Percentiles rank a stretch among this genome's conserved stretches.
Conservation (phyloP, 2,113 vertebrate genomes). For the Hippoglossus stenolepis region DNA sequence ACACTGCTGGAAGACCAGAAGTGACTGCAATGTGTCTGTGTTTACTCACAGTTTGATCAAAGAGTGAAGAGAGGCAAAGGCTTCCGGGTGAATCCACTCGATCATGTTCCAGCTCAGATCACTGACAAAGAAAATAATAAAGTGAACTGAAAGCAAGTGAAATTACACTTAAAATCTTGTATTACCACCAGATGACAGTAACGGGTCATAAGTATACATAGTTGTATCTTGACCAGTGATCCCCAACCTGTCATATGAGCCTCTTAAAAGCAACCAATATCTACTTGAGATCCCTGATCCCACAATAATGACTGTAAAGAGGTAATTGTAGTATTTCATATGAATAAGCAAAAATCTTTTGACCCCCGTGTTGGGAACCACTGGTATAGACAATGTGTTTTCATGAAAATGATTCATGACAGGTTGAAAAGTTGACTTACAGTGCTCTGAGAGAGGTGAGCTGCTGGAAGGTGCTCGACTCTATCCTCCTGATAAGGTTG, state of each 20-base stretch:
- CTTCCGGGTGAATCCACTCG: conserved; percentile 89
- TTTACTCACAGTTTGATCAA: conserved; percentile 93
- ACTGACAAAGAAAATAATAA: conserved; percentile 72
- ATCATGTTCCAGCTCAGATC: conserved; percentile 95
- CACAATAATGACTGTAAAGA: neutral
- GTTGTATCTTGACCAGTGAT: too few species aligned
- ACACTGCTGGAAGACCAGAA: neutral
- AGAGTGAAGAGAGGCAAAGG: conserved; percentile 88
- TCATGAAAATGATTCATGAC: neutral
- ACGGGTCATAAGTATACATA: too few species aligned
- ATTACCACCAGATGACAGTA: conserved; percentile 72
- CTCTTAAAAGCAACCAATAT: neutral
- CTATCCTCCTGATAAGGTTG: conserved; percentile 89
- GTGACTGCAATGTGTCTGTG: neutral
- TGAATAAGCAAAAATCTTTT: neutral
- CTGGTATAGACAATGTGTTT: neutral
- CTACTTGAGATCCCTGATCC: neutral
- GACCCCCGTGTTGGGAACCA: neutral
- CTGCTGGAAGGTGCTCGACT: conserved; percentile 90
- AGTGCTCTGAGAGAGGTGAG: conserved; percentile 87
- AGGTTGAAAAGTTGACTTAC: conserved; percentile 80
- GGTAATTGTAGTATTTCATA: neutral
- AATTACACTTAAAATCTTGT: neutral
- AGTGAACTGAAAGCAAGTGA: neutral
- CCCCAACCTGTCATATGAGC: too few species aligned